phyloP scores from a whole-genome alignment of 2,888 invertebrate species.

The Caenorhabditis uteleia region DNA sequence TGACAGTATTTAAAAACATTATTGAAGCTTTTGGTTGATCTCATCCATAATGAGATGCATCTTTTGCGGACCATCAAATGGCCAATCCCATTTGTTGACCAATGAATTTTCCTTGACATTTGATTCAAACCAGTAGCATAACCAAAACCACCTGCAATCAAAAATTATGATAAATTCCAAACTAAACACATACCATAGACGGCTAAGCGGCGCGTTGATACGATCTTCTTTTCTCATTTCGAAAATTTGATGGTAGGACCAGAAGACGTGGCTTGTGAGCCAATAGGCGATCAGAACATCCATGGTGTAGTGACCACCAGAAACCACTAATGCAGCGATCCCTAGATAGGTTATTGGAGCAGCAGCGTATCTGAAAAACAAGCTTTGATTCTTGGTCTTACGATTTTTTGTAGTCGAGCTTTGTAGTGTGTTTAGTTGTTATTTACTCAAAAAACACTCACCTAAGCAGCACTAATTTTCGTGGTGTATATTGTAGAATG shows the following conservation, averaged over 20 bases:
- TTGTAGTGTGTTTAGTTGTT: not conserved
- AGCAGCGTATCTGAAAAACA: conserved; percentile 57
- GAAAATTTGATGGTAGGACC: conserved; percentile 85
- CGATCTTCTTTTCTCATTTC: conserved; percentile 56
- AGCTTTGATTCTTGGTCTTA: too few species aligned
- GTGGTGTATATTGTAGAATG: conserved; percentile 66
- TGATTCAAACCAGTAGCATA: conserved; percentile 66
- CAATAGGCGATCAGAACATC: conserved; percentile 69
- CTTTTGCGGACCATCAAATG: conserved; percentile 44
- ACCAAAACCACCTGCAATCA: conserved; percentile 65
- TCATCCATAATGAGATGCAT: conserved; percentile 46
- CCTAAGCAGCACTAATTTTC: conserved; percentile 57
- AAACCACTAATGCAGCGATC: conserved; percentile 66
- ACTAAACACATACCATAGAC: conserved; percentile 55
- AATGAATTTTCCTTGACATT: conserved; percentile 63
- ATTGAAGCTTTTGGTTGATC: conserved; percentile 46
- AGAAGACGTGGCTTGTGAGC: conserved; percentile 72
- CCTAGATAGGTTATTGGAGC: conserved; percentile 68
- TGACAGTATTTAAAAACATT: too few species aligned
- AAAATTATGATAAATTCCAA: not conserved
- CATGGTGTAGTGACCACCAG: conserved; percentile 69
- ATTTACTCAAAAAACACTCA: conserved; percentile 8
- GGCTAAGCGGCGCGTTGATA: conserved; percentile 54
- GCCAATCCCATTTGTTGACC: conserved; percentile 64
- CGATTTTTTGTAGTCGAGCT: not conserved